Conservation (phyloP, 37 sponge, comb jelly and placozoan genomes). For the Bolinopsis microptera region DNA sequence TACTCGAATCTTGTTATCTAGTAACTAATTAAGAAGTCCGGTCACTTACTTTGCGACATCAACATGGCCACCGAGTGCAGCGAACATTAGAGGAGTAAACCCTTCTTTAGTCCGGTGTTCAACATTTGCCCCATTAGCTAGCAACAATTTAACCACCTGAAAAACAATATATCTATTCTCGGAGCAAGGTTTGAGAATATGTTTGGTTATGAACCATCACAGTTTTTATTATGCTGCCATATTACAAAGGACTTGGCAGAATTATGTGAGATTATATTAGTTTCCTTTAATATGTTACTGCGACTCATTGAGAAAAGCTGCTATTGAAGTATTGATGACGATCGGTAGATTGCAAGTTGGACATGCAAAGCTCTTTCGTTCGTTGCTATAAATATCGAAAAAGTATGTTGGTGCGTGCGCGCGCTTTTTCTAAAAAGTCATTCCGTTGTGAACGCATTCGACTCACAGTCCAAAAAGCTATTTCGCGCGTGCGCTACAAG, state of each 20-base stretch:
- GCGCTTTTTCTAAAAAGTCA: not conserved
- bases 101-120: slow-evolving; percentile 99
- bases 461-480: not conserved
- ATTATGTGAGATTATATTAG: too few species aligned
- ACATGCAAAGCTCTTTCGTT: not conserved
- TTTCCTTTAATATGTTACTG: too few species aligned
- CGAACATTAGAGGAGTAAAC: slow-evolving; percentile 97
- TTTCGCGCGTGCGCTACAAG: slow-evolving; percentile 21
- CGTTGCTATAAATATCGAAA: slow-evolving; percentile 46
- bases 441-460: not conserved
- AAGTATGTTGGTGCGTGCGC: not conserved
- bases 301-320: too few species aligned
- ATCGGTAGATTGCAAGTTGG: not conserved
- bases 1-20: too few species aligned
- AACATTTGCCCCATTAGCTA: slow-evolving; percentile 83
- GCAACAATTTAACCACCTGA: slow-evolving; percentile 87
- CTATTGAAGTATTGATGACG: not conserved
- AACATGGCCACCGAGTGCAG: slow-evolving; percentile 95
- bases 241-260: too few species aligned
- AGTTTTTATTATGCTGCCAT: too few species aligned
- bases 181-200: not conserved
- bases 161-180: too few species aligned
- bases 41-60: slow-evolving; percentile 69
- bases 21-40: too few species aligned
- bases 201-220: too few species aligned